Conservation (phyloP, 2,797 vertebrate genomes). For the Coregonus suidteri region DNA sequence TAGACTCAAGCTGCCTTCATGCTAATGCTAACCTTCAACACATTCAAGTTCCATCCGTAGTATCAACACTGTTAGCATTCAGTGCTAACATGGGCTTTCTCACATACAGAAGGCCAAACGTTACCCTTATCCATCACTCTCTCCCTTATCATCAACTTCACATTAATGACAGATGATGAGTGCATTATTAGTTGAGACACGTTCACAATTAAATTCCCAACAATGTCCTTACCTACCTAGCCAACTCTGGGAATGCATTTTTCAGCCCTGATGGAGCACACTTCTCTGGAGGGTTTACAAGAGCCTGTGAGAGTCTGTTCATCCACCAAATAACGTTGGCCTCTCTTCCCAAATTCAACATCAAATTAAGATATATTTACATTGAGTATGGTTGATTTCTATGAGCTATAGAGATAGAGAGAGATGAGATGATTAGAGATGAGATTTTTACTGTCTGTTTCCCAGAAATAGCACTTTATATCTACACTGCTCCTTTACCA, state of each 20-base stretch:
- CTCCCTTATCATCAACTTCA: background rate
- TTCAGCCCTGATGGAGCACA: slow-evolving; percentile 34
- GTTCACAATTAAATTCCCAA: background rate
- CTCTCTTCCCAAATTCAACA: background rate
- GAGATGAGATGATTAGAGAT: background rate
- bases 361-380: slow-evolving; percentile 2
- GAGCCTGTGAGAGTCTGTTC: slow-evolving; percentile 33
- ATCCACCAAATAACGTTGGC: background rate
- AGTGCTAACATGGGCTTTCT: background rate
- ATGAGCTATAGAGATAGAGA: background rate
- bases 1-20: background rate
- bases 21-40: background rate
- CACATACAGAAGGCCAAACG: background rate
- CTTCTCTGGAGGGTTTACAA: slow-evolving; percentile 56
- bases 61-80: background rate
- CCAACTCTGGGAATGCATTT: background rate
- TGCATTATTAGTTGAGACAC: background rate
- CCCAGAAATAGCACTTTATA: background rate
- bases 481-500: background rate
- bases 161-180: too few relatives aligned
- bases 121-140: background rate
- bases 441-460: background rate
- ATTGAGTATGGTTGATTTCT: background rate
- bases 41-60: background rate
- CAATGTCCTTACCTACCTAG: background rate